These are phyloP conservation scores for Hecatera dysodea DNA, from an alignment of 2,888 invertebrate species.

Conservation along the genomic window DNA sequence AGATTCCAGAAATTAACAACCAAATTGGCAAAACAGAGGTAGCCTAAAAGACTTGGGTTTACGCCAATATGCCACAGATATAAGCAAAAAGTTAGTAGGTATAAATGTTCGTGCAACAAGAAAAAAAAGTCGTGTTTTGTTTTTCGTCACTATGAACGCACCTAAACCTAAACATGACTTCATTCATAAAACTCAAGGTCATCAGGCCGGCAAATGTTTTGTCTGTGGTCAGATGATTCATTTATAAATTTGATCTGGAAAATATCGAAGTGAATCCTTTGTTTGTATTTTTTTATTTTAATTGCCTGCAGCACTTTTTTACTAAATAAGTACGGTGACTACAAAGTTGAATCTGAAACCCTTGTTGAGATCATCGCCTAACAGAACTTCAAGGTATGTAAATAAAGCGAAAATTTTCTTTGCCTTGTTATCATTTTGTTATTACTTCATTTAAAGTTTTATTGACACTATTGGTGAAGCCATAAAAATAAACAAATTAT, in stretches of 20 bases:
- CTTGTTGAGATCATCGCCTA: neutral
- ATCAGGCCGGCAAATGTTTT: neutral
- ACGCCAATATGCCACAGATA: too few species aligned
- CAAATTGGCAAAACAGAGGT: too few species aligned
- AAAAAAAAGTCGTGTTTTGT: neutral
- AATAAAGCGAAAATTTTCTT: conserved; percentile 3
- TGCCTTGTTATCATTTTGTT: neutral
- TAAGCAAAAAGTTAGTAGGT: too few species aligned
- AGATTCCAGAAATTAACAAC: too few species aligned
- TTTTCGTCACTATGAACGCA: conserved; percentile 13
- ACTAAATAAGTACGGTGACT: too few species aligned
- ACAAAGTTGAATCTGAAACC: neutral
- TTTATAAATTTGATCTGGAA: neutral
- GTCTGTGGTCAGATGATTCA: conserved; percentile 15
- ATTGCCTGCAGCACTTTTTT: neutral
- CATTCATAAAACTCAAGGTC: conserved; percentile 10
- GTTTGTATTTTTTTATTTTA: conserved; percentile 10
- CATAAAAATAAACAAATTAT: neutral
- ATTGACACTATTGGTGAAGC: neutral
- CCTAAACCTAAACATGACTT: neutral
- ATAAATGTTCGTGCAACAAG: too few species aligned
- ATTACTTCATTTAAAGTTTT: conserved; percentile 6
- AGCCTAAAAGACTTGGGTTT: too few species aligned
- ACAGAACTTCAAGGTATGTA: conserved; percentile 20
- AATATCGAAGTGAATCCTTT: neutral